A percentile compares a stretch with the other conserved stretches of the same genome.
phyloP scores from a whole-genome alignment of 2,113 vertebrate genomes.

The Colistium nudipinnis region DNA sequence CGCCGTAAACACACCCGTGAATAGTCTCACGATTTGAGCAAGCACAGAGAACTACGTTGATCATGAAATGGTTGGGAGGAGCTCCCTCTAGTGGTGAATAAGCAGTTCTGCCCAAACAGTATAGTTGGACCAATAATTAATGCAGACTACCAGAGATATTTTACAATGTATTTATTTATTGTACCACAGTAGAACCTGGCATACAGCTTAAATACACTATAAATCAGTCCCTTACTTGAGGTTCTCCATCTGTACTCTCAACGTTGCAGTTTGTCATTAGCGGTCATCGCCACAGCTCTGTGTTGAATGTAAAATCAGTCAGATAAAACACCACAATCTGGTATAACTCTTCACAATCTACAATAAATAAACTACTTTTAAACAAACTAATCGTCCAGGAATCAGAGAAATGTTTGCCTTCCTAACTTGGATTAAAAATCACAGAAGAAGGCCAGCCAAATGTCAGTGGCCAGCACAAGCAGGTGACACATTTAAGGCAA shows the following conservation, averaged over 20 bases:
- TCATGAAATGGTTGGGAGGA: conserved; percentile 25
- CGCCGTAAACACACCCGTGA: conserved; percentile 17
- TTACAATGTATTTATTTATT: conserved; percentile 65
- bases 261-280: conserved; percentile 45
- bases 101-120: not conserved
- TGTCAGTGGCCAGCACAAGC: conserved; percentile 50
- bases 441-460: conserved; percentile 18
- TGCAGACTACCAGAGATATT: conserved; percentile 12
- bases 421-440: conserved; percentile 23
- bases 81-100: conserved; percentile 69
- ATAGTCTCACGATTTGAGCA: not conserved
- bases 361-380: conserved; percentile 75
- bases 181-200: conserved; percentile 64
- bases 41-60: too few species aligned
- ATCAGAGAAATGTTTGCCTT: conserved; percentile 38
- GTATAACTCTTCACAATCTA: conserved; percentile 47
- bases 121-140: conserved; percentile 4
- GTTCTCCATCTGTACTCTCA: conserved; percentile 40
- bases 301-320: conserved; percentile 52
- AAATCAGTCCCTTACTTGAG: conserved; percentile 61
- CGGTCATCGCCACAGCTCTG: conserved; percentile 19
- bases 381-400: conserved; percentile 48
- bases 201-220: conserved; percentile 63
- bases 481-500: conserved; percentile 58
- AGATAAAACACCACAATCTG: conserved; percentile 35